Conservation (phyloP, 2,797 vertebrate species). For the Poeciliopsis presidionis region DNA sequence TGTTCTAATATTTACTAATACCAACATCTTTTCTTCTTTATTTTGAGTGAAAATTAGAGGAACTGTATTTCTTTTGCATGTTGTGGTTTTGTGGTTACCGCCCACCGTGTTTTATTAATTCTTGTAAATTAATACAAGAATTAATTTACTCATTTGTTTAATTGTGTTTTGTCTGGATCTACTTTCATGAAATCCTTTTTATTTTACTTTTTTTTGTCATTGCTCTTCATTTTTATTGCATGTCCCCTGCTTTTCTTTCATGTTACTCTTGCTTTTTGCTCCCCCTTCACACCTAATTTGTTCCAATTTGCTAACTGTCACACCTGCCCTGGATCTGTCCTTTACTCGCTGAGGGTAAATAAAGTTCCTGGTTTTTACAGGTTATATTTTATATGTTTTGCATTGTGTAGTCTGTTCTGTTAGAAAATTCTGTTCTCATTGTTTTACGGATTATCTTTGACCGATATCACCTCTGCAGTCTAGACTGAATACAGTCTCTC, state of each 20-base stretch:
- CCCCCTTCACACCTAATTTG: constrained; percentile 1
- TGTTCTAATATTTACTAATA: not conserved
- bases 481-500: not conserved
- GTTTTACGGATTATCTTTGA: not conserved
- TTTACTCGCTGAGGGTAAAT: not conserved
- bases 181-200: not conserved
- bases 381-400: not conserved
- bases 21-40: not conserved
- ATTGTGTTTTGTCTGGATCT: not conserved
- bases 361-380: not conserved
- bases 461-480: not conserved
- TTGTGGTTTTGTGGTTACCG: not conserved
- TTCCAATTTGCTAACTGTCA: not conserved
- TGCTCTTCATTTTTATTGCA: not conserved
- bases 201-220: not conserved
- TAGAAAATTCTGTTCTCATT: not conserved
- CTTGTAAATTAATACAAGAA: not conserved
- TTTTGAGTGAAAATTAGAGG: not conserved
- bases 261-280: not conserved
- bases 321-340: constrained; percentile 1
- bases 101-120: not conserved
- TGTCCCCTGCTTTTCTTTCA: too few relatives aligned
- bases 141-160: not conserved
- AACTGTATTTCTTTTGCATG: not conserved
- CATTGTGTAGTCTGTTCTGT: not conserved